Evolutionary conservation across 2,888 invertebrate genomes (phyloP).

Genomic region (Thysanoteuthis rhombus): DNA sequence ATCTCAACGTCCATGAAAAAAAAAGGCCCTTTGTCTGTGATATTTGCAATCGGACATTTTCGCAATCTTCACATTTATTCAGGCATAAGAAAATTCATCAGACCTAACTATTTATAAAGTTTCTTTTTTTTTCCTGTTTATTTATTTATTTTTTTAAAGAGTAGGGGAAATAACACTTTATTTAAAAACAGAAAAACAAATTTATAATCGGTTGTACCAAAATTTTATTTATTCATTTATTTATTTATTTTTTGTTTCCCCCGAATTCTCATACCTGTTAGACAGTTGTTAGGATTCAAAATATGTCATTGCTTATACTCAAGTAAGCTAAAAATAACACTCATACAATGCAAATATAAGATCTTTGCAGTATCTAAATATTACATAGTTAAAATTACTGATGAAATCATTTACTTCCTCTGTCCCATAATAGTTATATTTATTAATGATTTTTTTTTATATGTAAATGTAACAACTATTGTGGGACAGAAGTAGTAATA

Average conservation of each 20-base stretch:
- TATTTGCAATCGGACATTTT: constrained; percentile 15
- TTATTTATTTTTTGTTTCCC: background rate
- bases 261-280: background rate
- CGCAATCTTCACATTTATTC: constrained; percentile 17
- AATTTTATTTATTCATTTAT: background rate
- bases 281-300: background rate
- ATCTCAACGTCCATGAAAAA: constrained; percentile 13
- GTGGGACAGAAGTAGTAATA: too few relatives aligned
- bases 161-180: background rate
- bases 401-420: too few relatives aligned
- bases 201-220: background rate
- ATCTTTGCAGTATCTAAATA: too few relatives aligned
- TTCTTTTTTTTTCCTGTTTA: background rate
- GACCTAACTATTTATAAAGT: background rate
- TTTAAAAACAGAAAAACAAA: background rate
- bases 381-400: too few relatives aligned
- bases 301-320: too few relatives aligned
- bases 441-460: too few relatives aligned
- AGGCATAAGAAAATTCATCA: constrained; percentile 20
- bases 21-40: constrained; percentile 18
- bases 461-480: too few relatives aligned
- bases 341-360: too few relatives aligned
- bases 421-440: too few relatives aligned
- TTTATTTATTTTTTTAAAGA: background rate
- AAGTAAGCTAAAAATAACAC: too few relatives aligned